Conservation (phyloP, 2,888 invertebrate genomes). For the Caenorhabditis plicata region DNA sequence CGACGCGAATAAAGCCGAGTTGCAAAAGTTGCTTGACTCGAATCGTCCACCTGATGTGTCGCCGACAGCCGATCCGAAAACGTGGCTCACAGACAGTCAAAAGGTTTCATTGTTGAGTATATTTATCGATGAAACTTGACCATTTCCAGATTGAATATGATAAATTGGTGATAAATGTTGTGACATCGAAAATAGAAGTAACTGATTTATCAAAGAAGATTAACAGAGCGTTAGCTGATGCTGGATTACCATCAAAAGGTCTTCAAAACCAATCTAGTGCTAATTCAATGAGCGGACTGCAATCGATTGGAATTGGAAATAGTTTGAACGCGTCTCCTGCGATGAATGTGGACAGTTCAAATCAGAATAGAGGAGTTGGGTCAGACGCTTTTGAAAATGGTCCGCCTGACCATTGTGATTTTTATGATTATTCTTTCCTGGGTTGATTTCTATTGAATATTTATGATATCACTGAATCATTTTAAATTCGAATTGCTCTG, state of each 20-base stretch:
- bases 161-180: constrained; percentile 21
- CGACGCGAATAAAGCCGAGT: constrained; percentile 20
- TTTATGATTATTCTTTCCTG: constrained; percentile 33
- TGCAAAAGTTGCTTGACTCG: constrained; percentile 8
- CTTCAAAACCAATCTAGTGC: too few relatives aligned
- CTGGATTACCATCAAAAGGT: constrained; percentile 11
- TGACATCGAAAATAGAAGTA: constrained; percentile 31
- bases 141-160: constrained; percentile 27
- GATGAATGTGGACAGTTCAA: too few relatives aligned
- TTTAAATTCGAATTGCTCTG: too few relatives aligned
- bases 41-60: constrained; percentile 14
- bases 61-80: constrained; percentile 8
- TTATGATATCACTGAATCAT: too few relatives aligned
- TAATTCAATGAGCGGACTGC: too few relatives aligned
- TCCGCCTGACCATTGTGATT: constrained; percentile 24
- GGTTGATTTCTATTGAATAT: too few relatives aligned
- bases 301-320: too few relatives aligned
- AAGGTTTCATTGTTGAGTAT: constrained; percentile 4
- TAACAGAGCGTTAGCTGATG: constrained; percentile 18
- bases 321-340: too few relatives aligned
- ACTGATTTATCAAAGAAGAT: constrained; percentile 31
- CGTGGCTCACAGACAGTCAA: constrained; percentile 24
- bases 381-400: constrained; percentile 3
- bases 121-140: neutral
- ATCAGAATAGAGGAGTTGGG: too few relatives aligned